Conservation (phyloP, 2,113 vertebrate genomes). For the Psittacula cyanocephala region DNA sequence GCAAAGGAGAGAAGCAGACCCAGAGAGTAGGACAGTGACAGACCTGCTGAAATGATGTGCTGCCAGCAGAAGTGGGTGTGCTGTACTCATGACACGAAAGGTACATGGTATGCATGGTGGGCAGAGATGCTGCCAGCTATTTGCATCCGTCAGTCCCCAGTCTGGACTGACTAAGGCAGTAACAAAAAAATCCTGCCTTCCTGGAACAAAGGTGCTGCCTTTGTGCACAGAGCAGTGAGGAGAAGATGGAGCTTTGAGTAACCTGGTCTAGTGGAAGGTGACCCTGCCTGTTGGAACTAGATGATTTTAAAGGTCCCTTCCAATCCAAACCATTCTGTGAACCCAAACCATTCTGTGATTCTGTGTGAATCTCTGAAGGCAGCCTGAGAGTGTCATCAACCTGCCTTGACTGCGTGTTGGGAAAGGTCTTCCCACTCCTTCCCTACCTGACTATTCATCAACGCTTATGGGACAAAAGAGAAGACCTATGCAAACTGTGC, state of each 20-base stretch:
- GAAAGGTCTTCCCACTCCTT: neutral
- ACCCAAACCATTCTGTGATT: neutral
- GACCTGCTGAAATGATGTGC: neutral
- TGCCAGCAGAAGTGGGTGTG: neutral
- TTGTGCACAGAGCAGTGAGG: neutral
- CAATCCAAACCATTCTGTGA: neutral
- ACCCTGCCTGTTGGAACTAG: neutral
- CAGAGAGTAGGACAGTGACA: neutral
- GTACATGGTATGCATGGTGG: neutral
- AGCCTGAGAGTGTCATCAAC: neutral
- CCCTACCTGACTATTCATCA: neutral
- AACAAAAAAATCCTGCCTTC: neutral
- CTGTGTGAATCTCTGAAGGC: neutral
- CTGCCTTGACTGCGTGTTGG: accelerated
- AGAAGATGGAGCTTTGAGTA: neutral
- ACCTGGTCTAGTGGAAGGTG: neutral
- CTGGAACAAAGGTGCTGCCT: neutral
- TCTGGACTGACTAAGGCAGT: neutral
- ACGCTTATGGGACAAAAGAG: accelerated
- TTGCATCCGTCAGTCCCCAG: neutral
- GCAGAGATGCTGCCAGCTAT: neutral
- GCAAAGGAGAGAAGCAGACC: neutral
- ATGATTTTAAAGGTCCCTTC: neutral
- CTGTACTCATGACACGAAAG: neutral
- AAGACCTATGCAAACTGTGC: neutral